phyloP scores from a whole-genome alignment of 2,888 invertebrate species.

The Rotaria macrura region DNA sequence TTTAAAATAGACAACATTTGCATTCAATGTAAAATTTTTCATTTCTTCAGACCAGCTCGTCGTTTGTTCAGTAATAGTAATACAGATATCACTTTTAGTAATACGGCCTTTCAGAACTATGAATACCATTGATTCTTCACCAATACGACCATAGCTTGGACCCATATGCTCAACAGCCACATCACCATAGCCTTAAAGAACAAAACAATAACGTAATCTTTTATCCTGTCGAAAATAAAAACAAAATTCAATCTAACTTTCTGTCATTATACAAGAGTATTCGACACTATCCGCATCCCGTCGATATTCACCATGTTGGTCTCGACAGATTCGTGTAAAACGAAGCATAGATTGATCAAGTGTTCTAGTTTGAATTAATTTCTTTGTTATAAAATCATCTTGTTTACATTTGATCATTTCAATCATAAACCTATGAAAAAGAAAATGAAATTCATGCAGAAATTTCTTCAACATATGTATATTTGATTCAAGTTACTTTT shows the following conservation, averaged over 20 bases:
- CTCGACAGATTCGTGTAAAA: neutral
- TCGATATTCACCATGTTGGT: neutral
- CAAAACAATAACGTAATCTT: neutral
- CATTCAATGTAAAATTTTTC: neutral
- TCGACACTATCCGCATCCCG: neutral
- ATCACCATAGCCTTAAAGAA: neutral
- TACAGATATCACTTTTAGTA: neutral
- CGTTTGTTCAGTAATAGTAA: neutral
- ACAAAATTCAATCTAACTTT: neutral
- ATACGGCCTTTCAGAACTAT: neutral
- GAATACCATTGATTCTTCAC: neutral
- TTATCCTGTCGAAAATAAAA: neutral
- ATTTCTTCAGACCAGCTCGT: neutral
- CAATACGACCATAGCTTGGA: neutral
- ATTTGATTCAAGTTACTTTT: neutral
- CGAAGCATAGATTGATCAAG: neutral
- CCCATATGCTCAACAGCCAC: neutral
- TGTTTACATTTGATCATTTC: neutral
- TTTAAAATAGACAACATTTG: neutral
- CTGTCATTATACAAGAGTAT: neutral
- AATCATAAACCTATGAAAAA: neutral
- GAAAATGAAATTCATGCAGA: no score
- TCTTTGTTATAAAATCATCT: conserved; percentile 1
- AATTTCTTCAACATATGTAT: neutral
- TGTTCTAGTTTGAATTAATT: neutral